phyloP scores from a whole-genome alignment of 2,113 vertebrate genomes.

The Eulemur rufifrons region DNA sequence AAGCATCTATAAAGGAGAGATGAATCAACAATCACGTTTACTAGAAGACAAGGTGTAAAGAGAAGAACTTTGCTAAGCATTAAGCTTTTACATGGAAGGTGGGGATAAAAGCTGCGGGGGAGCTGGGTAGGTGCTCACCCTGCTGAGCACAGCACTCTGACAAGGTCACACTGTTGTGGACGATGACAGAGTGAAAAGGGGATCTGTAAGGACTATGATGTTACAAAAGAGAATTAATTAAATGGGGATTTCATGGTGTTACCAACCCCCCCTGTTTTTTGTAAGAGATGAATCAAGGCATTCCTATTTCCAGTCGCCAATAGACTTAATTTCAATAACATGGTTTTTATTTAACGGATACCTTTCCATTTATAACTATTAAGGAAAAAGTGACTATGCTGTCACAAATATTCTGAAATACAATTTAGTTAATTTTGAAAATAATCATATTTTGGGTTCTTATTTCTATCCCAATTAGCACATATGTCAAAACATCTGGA shows the following conservation, averaged over 20 bases:
- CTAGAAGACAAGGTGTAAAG: not conserved
- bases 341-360: constrained; percentile 18
- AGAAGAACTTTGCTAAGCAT: not conserved
- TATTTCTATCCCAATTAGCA: not conserved
- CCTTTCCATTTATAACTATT: not conserved
- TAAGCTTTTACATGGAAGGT: not conserved
- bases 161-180: not conserved
- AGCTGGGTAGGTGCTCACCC: not conserved
- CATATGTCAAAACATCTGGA: not conserved
- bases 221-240: not conserved
- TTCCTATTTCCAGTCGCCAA: not conserved
- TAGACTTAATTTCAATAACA: not conserved
- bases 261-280: not conserved
- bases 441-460: not conserved
- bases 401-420: not conserved
- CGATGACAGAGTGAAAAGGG: not conserved
- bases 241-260: not conserved
- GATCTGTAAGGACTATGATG: not conserved
- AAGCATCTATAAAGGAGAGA: not conserved
- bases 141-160: not conserved
- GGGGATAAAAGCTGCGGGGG: not conserved
- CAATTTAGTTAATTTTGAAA: not conserved
- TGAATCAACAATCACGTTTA: not conserved
- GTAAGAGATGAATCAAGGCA: not conserved
- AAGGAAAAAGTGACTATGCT: not conserved